These are phyloP conservation scores for Sprattus sprattus DNA, from an alignment of 2,113 vertebrate genomes.

Conservation along the genomic window DNA sequence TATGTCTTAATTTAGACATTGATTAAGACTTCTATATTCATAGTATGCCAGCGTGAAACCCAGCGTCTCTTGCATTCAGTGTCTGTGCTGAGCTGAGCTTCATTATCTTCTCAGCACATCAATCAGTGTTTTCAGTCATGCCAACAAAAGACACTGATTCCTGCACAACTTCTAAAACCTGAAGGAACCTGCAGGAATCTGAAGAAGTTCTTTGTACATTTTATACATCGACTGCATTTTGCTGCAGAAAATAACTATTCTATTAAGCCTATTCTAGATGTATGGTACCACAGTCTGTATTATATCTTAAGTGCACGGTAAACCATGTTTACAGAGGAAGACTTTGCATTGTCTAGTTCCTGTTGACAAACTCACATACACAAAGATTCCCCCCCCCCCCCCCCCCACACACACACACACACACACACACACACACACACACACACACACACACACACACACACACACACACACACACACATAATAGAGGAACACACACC, in stretches of 20 bases:
- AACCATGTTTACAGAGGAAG: not conserved
- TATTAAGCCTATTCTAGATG: not conserved
- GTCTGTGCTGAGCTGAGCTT: not conserved
- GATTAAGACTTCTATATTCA: not conserved
- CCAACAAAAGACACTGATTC: not conserved
- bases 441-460: not conserved
- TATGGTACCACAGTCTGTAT: not conserved
- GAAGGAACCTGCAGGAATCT: not conserved
- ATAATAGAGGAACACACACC: too few species aligned
- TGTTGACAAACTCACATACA: not conserved
- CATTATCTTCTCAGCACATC: not conserved
- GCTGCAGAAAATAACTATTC: not conserved
- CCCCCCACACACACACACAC: conserved; percentile 5
- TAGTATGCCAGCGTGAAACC: not conserved
- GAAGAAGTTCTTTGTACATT: not conserved
- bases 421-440: not conserved
- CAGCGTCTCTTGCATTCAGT: not conserved
- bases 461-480: not conserved
- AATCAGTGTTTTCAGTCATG: not conserved
- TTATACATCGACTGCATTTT: not conserved
- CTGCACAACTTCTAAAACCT: not conserved
- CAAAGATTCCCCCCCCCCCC: too few species aligned
- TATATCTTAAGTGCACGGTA: not conserved
- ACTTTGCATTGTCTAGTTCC: not conserved
- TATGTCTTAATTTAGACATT: conserved; percentile 1